Evolutionary conservation across 2,797 vertebrate genomes (phyloP), one percentile per base, ranked within the genome.

Genomic region (Hemibagrus guttatus): DNA sequence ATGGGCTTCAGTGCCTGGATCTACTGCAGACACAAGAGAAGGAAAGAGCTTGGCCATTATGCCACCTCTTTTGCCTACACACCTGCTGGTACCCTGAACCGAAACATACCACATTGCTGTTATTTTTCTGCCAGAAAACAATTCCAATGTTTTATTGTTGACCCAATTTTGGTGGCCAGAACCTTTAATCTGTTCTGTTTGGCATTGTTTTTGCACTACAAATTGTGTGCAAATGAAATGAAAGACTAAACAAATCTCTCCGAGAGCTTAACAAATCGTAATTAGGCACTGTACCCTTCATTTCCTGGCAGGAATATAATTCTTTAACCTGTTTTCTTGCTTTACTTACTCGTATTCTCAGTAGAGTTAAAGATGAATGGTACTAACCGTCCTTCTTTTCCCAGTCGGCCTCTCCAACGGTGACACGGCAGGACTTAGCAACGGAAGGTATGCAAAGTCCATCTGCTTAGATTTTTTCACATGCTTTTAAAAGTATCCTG

Each of bases 11-110:
- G 95, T 4, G 91, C 93, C 21, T 95, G 95, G 95, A 89, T 96
- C 81, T 96, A 96, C 92, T 95, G 95, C 76, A 94, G 95, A 39
- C 95, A 95, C 88, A 94, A 92, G 84, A 92, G 93, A 89, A 97
- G 97, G 92, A 99, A 99, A 90, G 97, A 98, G 90, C 96, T 99
- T 86, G 98, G 97, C 71, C 98, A 99, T 91, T 99, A 98, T 82
- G 94, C 97, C 94, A 98, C 98, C 0, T 99, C 98, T 83, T 99
- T 99, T 54, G 97, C 97, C 19, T 99, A 98, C 89, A 97, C 97
- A 0, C 97, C 98, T 6, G 96, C 97, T 87, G 97, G 98, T 97
- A 94, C 93, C 6, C 56, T 14, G 12, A 42, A 58, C 28, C 9
- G 6, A 81, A 49, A 56, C 19, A 31, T 78, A 49, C 31, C 42